Evolutionary conservation across 2,888 invertebrate genomes (phyloP).

Genomic region (Yponomeuta sedellus): DNA sequence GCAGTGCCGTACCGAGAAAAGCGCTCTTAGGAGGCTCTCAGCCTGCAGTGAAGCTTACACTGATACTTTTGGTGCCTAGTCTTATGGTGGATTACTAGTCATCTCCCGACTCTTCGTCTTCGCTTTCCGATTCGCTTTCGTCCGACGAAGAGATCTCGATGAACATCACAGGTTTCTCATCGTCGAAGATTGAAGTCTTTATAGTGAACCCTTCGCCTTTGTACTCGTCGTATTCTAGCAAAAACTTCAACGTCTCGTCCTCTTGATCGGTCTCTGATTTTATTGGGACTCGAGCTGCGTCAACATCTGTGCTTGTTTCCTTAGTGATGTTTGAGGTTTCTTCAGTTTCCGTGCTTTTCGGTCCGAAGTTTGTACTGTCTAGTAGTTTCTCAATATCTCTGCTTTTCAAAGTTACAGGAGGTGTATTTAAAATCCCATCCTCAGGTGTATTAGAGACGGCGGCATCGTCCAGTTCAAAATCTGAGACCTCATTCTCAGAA

Average conservation of each 20-base stretch:
- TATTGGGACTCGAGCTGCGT: background rate
- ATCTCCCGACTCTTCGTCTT: conserved; percentile 5
- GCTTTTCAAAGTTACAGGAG: background rate
- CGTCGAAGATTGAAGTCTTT: conserved; percentile 36
- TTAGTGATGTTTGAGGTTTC: background rate
- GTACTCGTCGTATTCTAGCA: conserved; percentile 19
- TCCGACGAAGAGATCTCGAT: conserved; percentile 51
- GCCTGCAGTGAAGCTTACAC: too few relatives aligned
- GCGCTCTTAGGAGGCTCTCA: too few relatives aligned
- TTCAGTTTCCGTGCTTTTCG: background rate
- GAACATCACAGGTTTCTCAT: conserved; percentile 47
- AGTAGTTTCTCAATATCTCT: background rate
- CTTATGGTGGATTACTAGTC: background rate
- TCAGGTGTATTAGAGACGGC: background rate
- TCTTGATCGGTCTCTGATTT: conserved; percentile 6
- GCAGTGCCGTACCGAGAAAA: too few relatives aligned
- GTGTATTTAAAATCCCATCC: background rate
- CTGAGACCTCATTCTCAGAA: conserved; percentile 10
- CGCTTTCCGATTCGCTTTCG: conserved; percentile 32
- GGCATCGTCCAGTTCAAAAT: conserved; percentile 11
- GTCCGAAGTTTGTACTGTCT: background rate
- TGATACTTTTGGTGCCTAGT: background rate
- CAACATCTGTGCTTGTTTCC: background rate
- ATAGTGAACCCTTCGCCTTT: conserved; percentile 36
- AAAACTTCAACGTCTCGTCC: conserved; percentile 5